Evolutionary conservation across 2,888 invertebrate genomes (phyloP).

Genomic region (Paralinhomoeus sp.): DNA sequence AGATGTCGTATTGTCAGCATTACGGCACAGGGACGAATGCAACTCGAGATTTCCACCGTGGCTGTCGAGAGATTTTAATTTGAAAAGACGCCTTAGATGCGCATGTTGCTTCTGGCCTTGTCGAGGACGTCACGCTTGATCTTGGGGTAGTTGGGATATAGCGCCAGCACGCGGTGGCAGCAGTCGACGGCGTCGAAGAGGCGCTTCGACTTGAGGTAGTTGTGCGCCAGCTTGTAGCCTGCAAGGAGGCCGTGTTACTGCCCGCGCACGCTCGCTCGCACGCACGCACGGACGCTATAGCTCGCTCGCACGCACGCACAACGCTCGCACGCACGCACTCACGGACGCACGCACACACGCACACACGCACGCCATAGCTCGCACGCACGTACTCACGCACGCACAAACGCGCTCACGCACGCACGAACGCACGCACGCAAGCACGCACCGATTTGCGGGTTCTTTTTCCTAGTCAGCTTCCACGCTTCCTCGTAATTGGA

Average conservation of each 20-base stretch:
- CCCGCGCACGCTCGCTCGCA: too few relatives aligned
- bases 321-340: too few relatives aligned
- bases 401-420: too few relatives aligned
- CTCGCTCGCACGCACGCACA: background rate
- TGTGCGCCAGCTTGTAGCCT: slow-evolving; percentile 72
- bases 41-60: too few relatives aligned
- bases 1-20: too few relatives aligned
- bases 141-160: slow-evolving; percentile 58
- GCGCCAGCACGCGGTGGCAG: slow-evolving; percentile 39
- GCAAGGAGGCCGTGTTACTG: slow-evolving; percentile 6
- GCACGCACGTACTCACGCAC: too few relatives aligned
- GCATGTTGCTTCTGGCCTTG: slow-evolving; percentile 37
- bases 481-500: slow-evolving; percentile 62
- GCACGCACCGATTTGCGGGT: slow-evolving; percentile 48
- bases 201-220: slow-evolving; percentile 61
- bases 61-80: too few relatives aligned
- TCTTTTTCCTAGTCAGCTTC: slow-evolving; percentile 53
- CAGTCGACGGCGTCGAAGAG: slow-evolving; percentile 76
- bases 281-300: too few relatives aligned
- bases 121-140: slow-evolving; percentile 78
- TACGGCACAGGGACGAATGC: too few relatives aligned
- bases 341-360: too few relatives aligned
- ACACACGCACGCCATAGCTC: background rate
- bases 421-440: too few relatives aligned
- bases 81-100: slow-evolving; percentile 19